Percentiles rank a stretch among this genome's conserved stretches.
These are phyloP conservation scores for Clistopyga incitator DNA, from an alignment of 2,888 invertebrate species.

Conservation along the genomic window DNA sequence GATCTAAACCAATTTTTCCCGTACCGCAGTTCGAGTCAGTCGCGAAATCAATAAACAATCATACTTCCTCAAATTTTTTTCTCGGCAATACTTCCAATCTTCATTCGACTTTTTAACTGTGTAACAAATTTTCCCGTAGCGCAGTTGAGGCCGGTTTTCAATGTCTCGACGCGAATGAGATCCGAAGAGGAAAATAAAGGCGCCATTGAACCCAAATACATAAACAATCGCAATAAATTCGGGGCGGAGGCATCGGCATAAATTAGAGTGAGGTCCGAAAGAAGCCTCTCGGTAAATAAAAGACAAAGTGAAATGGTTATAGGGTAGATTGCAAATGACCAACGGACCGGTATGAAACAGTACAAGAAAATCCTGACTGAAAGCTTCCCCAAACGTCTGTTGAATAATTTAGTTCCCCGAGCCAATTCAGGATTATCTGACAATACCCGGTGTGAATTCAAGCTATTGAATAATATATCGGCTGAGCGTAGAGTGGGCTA, in stretches of 20 bases:
- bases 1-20: too few relatives aligned
- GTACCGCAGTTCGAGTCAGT: too few relatives aligned
- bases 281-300: not conserved
- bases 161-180: too few relatives aligned
- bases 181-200: not conserved
- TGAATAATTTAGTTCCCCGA: slow-evolving; percentile 33
- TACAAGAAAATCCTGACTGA: slow-evolving; percentile 1
- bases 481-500: slow-evolving; percentile 23
- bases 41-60: too few relatives aligned
- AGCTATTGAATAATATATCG: slow-evolving; percentile 55
- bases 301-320: not conserved
- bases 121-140: too few relatives aligned
- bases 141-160: too few relatives aligned
- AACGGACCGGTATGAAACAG: not conserved
- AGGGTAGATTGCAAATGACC: not conserved
- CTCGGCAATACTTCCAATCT: too few relatives aligned
- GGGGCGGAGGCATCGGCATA: not conserved
- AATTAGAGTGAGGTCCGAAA: not conserved
- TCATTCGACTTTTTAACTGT: too few relatives aligned
- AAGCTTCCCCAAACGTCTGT: not conserved
- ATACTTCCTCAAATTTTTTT: too few relatives aligned
- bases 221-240: not conserved
- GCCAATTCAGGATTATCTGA: slow-evolving; percentile 29
- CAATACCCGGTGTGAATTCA: slow-evolving; percentile 39
- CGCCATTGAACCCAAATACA: not conserved